Evolutionary conservation across 1,140 invertebrate species (phyloP).

Genomic region (Zaprionus capensis): DNA sequence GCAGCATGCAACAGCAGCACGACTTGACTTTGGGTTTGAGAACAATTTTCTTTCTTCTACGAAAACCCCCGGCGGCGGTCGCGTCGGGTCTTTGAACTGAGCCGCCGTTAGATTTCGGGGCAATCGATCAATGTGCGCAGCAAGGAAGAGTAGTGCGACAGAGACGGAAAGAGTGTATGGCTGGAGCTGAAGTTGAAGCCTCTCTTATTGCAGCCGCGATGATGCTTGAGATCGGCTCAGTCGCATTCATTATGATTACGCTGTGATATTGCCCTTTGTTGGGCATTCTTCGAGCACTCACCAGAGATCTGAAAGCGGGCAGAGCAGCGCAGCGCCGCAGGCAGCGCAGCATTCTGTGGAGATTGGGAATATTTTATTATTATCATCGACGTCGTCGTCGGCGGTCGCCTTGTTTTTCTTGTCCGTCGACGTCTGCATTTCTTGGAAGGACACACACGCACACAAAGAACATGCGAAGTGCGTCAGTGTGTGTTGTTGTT

Average conservation of each 20-base stretch:
- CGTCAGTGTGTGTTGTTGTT: constrained; percentile 35
- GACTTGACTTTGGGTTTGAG: constrained; percentile 78
- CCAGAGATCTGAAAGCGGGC: neutral
- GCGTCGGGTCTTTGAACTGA: constrained; percentile 67
- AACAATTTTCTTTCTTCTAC: constrained; percentile 70
- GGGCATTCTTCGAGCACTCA: constrained; percentile 50
- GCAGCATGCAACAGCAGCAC: constrained; percentile 40
- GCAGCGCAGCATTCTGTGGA: neutral
- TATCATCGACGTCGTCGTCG: constrained; percentile 64
- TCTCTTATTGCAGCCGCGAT: constrained; percentile 56
- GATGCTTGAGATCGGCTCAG: constrained; percentile 50
- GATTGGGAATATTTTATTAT: constrained; percentile 55
- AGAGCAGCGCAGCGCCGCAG: neutral
- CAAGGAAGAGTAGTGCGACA: constrained; percentile 8
- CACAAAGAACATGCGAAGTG: constrained; percentile 62
- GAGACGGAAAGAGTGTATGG: constrained; percentile 7
- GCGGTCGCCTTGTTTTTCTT: constrained; percentile 53
- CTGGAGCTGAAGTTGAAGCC: constrained; percentile 21
- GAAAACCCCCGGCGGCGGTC: constrained; percentile 45
- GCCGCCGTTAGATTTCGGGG: constrained; percentile 70
- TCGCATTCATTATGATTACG: constrained; percentile 80
- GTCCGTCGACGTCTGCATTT: constrained; percentile 62
- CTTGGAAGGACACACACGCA: constrained; percentile 69
- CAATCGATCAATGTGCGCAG: constrained; percentile 72
- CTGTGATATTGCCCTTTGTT: constrained; percentile 76